Percentiles rank a stretch among this genome's conserved stretches.
Evolutionary conservation across 37 sponge, comb jelly and placozoan genomes (phyloP).

Genomic region (Geodia barretti): DNA sequence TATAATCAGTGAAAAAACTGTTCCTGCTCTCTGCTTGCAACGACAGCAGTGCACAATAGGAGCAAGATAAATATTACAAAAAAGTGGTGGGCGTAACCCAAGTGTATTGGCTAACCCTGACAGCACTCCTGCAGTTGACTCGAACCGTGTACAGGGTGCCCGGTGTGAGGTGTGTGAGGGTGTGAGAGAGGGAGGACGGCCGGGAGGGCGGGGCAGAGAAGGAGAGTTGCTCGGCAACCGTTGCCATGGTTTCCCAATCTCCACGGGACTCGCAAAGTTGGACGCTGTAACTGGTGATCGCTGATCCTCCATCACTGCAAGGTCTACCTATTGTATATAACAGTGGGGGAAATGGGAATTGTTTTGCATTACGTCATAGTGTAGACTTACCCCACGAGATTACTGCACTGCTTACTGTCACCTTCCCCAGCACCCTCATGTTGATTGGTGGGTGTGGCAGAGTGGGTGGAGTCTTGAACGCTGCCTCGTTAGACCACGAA

Average conservation of each 20-base stretch:
- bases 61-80: neutral
- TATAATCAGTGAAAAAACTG: neutral
- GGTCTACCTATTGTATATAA: conserved; percentile 38
- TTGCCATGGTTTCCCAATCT: conserved; percentile 8
- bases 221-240: conserved; percentile 22
- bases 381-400: conserved; percentile 57
- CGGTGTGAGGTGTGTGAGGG: conserved; percentile 15
- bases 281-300: conserved; percentile 47
- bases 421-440: conserved; percentile 27
- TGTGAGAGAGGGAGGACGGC: conserved; percentile 21
- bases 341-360: neutral
- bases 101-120: conserved; percentile 35
- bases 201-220: conserved; percentile 8
- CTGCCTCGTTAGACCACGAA: conserved; percentile 33
- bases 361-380: too few relatives aligned
- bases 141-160: conserved; percentile 79
- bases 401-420: conserved; percentile 29
- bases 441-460: conserved; percentile 38
- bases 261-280: neutral
- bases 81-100: neutral
- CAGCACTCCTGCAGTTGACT: conserved; percentile 79
- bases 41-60: neutral
- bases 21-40: neutral
- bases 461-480: conserved; percentile 37
- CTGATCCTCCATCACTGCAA: conserved; percentile 61